phyloP scores from a whole-genome alignment of 2,113 vertebrate genomes.

The Conger conger region DNA sequence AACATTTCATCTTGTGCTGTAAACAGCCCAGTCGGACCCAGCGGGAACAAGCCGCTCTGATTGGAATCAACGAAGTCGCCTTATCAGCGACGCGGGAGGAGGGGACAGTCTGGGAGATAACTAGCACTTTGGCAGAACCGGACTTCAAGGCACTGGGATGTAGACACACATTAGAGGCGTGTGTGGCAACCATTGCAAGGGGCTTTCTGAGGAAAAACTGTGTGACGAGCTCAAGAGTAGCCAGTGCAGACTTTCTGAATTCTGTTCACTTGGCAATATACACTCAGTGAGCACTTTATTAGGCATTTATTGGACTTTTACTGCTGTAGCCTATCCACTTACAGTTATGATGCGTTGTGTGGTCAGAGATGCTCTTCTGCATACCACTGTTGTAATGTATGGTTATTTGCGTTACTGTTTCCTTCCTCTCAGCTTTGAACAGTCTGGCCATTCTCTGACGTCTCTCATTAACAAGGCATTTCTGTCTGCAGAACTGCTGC shows the following conservation, averaged over 20 bases:
- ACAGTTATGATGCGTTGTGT: too few relatives aligned
- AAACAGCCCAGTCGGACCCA: constrained; percentile 32
- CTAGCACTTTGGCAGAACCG: background rate
- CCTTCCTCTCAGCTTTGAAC: too few relatives aligned
- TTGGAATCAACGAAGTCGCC: background rate
- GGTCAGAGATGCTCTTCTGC: too few relatives aligned
- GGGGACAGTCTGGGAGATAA: background rate
- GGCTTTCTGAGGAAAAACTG: background rate
- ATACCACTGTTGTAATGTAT: too few relatives aligned
- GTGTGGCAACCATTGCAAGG: background rate
- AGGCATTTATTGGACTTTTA: too few relatives aligned
- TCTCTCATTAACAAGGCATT: too few relatives aligned
- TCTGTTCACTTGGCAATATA: background rate
- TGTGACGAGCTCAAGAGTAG: background rate
- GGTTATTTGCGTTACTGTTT: too few relatives aligned
- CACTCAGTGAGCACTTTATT: too few relatives aligned
- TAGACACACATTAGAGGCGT: background rate
- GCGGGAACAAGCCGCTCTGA: constrained; percentile 53
- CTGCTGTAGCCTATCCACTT: too few relatives aligned
- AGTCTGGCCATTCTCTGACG: too few relatives aligned
- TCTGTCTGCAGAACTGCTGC: too few relatives aligned
- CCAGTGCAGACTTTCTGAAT: background rate
- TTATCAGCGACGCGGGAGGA: constrained; percentile 31
- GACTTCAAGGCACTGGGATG: background rate
- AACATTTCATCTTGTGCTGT: constrained; percentile 57